Percentiles rank a stretch among this genome's conserved stretches.
Evolutionary conservation across 1,140 invertebrate species (phyloP).

Genomic region (Mesaphorura yosii): DNA sequence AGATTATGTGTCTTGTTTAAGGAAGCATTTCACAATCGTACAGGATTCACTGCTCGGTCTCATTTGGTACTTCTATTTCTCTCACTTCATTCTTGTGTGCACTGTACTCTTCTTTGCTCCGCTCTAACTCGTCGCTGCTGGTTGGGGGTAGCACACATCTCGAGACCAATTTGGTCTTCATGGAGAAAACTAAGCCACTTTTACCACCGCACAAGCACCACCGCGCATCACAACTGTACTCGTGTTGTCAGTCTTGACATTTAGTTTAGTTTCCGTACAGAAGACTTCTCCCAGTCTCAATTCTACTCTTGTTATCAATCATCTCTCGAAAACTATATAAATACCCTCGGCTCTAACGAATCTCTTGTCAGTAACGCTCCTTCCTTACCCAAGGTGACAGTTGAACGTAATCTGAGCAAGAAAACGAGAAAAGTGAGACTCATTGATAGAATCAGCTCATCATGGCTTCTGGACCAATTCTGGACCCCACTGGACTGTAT

Average conservation of each 20-base stretch:
- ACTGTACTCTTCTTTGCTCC: too few species aligned
- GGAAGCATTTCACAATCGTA: neutral
- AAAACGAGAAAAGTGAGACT: neutral
- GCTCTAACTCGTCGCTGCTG: too few species aligned
- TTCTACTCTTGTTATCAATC: neutral
- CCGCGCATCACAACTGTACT: too few species aligned
- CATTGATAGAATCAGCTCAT: conserved; percentile 9
- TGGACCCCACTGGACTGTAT: conserved; percentile 30
- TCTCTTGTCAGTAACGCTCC: neutral
- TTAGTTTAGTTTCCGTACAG: conserved; percentile 14
- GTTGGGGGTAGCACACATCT: neutral
- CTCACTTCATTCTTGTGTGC: too few species aligned
- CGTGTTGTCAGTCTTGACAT: conserved; percentile 26
- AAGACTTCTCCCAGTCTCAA: neutral
- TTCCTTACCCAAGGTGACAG: neutral
- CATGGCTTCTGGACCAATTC: conserved; percentile 22
- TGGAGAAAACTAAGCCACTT: conserved; percentile 28
- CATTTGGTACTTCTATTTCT: neutral
- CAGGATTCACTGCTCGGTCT: neutral
- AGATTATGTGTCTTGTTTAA: neutral
- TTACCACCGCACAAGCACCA: too few species aligned
- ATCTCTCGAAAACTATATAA: neutral
- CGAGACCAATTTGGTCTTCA: conserved; percentile 1
- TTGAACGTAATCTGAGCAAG: neutral
- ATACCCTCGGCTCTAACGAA: neutral